Evolutionary conservation across 2,113 vertebrate species (phyloP).

Genomic region (Crotalus helleri): DNA sequence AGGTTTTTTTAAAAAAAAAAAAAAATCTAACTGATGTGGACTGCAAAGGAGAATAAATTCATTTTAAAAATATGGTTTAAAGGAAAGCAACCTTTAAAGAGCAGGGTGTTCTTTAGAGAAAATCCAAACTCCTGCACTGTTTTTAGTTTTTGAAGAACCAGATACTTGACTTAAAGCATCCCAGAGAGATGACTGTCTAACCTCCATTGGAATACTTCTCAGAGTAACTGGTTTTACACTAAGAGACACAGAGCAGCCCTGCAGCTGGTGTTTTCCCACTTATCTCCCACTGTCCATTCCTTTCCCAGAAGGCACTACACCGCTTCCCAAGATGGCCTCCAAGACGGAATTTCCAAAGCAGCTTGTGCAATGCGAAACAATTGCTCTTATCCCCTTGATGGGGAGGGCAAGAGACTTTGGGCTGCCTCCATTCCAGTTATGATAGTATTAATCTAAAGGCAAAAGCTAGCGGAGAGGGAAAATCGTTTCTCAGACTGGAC

Average conservation of each 20-base stretch:
- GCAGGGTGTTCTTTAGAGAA: not conserved
- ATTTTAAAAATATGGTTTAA: not conserved
- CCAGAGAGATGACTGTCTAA: not conserved
- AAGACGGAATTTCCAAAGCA: not conserved
- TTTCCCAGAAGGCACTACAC: not conserved
- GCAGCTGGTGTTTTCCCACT: not conserved
- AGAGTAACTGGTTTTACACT: not conserved
- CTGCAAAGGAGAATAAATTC: not conserved
- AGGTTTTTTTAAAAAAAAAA: not conserved
- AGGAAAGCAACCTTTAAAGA: not conserved
- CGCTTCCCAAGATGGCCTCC: not conserved
- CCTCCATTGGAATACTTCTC: not conserved
- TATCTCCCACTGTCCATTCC: not conserved
- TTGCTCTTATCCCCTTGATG: not conserved
- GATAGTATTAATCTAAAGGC: not conserved
- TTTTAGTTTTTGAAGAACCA: not conserved
- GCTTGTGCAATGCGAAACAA: not conserved
- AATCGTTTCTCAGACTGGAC: not conserved
- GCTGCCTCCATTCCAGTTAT: not conserved
- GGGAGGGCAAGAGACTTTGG: not conserved
- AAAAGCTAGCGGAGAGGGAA: not conserved
- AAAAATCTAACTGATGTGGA: not conserved
- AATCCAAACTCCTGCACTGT: not conserved
- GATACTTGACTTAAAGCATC: not conserved
- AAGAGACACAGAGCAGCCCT: no score